phyloP scores from a whole-genome alignment of 2,113 vertebrate species.

The Hiodon tergisus region DNA sequence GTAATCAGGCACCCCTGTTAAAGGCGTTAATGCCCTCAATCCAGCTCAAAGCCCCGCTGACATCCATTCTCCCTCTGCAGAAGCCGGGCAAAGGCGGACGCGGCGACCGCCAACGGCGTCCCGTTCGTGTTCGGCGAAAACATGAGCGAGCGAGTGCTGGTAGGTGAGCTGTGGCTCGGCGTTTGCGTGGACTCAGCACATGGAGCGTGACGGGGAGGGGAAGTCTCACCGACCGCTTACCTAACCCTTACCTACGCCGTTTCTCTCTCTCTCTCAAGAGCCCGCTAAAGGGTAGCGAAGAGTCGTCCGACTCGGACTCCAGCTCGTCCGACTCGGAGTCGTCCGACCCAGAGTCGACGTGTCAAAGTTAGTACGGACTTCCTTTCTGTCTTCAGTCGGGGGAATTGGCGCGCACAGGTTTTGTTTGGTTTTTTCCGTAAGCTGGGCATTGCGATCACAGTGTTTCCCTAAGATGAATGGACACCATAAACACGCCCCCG shows the following conservation, averaged over 20 bases:
- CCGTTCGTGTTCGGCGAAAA: slow-evolving; percentile 79
- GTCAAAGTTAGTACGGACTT: slow-evolving; percentile 28
- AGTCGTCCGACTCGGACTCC: slow-evolving; percentile 27
- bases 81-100: slow-evolving; percentile 10
- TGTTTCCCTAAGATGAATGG: no score
- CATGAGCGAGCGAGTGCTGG: slow-evolving; percentile 76
- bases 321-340: slow-evolving; percentile 33
- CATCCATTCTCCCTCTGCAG: slow-evolving; percentile 17
- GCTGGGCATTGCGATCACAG: no score
- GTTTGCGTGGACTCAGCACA: no score
- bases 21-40: neutral
- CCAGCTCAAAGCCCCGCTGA: neutral
- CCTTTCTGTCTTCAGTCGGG: neutral
- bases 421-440: no score
- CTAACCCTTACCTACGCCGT: neutral
- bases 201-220: no score
- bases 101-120: slow-evolving; percentile 26
- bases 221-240: no score
- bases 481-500: no score
- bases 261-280: slow-evolving; percentile 21
- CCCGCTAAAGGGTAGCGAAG: slow-evolving; percentile 34
- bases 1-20: neutral
- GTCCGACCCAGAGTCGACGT: slow-evolving; percentile 21
- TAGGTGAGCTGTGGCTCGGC: slow-evolving; percentile 37
- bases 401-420: no score